Percentiles rank a stretch among this genome's conserved stretches.
These are phyloP conservation scores for Hyles lineata DNA, from an alignment of 2,888 invertebrate genomes.

Conservation along the genomic window DNA sequence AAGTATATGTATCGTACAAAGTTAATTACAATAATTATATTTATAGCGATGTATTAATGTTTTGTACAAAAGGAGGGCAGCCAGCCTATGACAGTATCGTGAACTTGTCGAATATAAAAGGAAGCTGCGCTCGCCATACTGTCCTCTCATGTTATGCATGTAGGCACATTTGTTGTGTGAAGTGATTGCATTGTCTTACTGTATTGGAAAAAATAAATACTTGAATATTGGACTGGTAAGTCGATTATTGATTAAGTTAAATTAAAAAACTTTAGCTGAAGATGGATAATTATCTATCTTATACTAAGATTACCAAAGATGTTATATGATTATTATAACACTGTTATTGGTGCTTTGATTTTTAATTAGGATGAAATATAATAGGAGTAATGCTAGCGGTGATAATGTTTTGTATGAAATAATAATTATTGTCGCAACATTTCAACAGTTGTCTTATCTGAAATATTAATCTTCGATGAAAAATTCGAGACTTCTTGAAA, in stretches of 20 bases:
- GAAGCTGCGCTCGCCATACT: slow-evolving; percentile 75
- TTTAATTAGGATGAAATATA: too few species aligned
- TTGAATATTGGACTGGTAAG: neutral
- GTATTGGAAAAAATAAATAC: neutral
- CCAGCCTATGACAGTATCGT: slow-evolving; percentile 70
- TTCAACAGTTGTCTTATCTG: too few species aligned
- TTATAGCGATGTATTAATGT: slow-evolving; percentile 53
- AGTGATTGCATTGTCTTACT: slow-evolving; percentile 52
- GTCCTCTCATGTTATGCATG: slow-evolving; percentile 42
- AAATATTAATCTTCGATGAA: neutral
- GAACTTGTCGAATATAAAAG: slow-evolving; percentile 26
- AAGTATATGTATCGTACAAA: slow-evolving; percentile 34
- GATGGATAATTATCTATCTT: too few species aligned
- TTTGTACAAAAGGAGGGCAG: slow-evolving; percentile 67
- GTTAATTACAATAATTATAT: slow-evolving; percentile 32
- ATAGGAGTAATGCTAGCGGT: too few species aligned
- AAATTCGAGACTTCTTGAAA: neutral
- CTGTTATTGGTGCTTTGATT: too few species aligned
- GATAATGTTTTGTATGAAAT: too few species aligned
- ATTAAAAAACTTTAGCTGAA: too few species aligned
- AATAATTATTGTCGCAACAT: too few species aligned
- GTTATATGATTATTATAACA: too few species aligned
- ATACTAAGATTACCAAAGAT: too few species aligned
- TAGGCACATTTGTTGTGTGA: slow-evolving; percentile 50
- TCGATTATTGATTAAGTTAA: neutral